These are phyloP conservation scores for Halcyon chelicuti DNA, from an alignment of 2,797 vertebrate species.

Conservation along the genomic window DNA sequence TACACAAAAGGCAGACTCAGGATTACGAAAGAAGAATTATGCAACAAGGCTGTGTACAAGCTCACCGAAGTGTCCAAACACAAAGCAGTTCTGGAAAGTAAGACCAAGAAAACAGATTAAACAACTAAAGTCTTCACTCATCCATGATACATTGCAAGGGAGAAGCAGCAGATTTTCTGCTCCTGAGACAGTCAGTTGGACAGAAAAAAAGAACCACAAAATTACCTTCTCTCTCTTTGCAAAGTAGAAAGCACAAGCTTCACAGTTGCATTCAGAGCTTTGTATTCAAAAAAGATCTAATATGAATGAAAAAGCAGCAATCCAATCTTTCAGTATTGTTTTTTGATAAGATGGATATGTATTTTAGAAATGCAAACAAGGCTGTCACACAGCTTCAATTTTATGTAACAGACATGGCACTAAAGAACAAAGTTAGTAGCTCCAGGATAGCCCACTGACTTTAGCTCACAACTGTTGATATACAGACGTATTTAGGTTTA, in stretches of 20 bases:
- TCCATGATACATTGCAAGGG: rapidly evolving
- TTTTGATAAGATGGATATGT: background rate
- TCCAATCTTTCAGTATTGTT: background rate
- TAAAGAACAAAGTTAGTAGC: background rate
- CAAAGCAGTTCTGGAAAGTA: slow-evolving; percentile 21
- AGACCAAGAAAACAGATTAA: slow-evolving; percentile 11
- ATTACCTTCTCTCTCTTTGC: background rate
- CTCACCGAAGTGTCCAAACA: slow-evolving; percentile 1
- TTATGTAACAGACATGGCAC: background rate
- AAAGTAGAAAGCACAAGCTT: background rate
- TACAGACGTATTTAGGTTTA: background rate
- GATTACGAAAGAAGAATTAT: slow-evolving; percentile 33
- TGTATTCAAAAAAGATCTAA: background rate
- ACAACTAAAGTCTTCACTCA: background rate
- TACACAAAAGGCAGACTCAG: slow-evolving; percentile 3
- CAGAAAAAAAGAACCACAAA: background rate
- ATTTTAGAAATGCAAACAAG: background rate
- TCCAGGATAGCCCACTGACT: background rate
- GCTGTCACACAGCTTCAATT: background rate
- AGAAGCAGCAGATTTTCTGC: slow-evolving; percentile 7
- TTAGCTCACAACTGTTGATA: background rate
- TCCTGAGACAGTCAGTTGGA: background rate
- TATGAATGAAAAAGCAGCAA: background rate
- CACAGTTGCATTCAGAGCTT: background rate
- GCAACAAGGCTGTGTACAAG: background rate